Evolutionary conservation across 2,888 invertebrate species (phyloP), one percentile per base, ranked within the genome.

Genomic region (Capitulum mitella): DNA sequence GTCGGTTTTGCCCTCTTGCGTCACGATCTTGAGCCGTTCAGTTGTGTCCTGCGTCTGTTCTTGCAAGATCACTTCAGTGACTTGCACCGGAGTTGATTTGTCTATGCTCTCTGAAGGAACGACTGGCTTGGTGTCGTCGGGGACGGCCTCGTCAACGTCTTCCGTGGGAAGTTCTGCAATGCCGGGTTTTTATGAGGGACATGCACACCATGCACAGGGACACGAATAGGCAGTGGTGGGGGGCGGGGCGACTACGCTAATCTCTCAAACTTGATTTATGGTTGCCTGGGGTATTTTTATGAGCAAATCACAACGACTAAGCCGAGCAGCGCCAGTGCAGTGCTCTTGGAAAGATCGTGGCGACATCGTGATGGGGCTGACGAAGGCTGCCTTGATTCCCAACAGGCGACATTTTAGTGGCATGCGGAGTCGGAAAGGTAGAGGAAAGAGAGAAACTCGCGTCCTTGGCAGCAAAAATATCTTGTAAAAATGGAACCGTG

Each of bases 141-240:
- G 10, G 37, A 3, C 32, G 37, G 19, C 70, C 26, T 70, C 70
- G 16, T 70, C 37, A 16, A 70, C 22, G 70, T 70, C 70, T 37
- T 70, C 70, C 6, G 8, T 37, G 34, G 70, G 70, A 16, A 37
- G 5, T 37, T 70, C 70, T 70, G 70, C 37, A 70, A 70, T 10
- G 70, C 37, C 70, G 26, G 37, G 70, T 1, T 70, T 70, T 22
- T 37, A 37, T 70, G 32, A 70, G 34, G 70, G 70, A 70, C 70
- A 70, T 70, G 70, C 70, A 64, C 14, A 26, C n/a, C 54, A 54
- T 54, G 61, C 32, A 32, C 32, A 61, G 29, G 61, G 61, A n/a
- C n/a, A n/a, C n/a, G n/a, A n/a, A n/a, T n/a, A n/a, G n/a, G n/a
- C n/a, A n/a, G n/a, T n/a, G n/a, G n/a, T n/a, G n/a, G n/a, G n/a